phyloP scores from a whole-genome alignment of 64 coral and sea anemone genomes.

The Anthopleura sola region DNA sequence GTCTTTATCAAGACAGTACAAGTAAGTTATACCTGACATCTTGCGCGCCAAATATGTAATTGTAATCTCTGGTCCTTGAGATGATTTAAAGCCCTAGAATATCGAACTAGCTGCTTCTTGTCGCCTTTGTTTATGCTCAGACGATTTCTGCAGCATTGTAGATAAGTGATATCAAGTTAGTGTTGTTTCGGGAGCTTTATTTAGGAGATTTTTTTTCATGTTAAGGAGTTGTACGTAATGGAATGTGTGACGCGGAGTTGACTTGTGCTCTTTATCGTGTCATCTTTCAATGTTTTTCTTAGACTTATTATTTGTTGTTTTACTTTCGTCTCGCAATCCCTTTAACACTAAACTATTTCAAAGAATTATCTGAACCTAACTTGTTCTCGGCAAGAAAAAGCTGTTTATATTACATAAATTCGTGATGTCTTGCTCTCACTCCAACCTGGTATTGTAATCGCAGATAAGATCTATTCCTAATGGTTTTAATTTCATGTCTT shows the following conservation, averaged over 20 bases:
- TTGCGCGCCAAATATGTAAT: not conserved
- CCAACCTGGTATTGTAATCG: too few relatives aligned
- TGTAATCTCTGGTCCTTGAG: not conserved
- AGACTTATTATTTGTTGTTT: not conserved
- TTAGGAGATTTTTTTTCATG: not conserved
- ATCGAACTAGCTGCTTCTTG: not conserved
- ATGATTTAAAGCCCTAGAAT: not conserved
- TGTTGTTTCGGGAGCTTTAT: not conserved
- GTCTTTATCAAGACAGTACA: conserved; percentile 46
- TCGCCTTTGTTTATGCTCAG: not conserved
- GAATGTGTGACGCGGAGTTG: not conserved
- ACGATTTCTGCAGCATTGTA: not conserved
- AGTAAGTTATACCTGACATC: conserved; percentile 23
- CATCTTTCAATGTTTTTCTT: not conserved
- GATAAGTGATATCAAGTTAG: not conserved
- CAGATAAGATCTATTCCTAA: too few relatives aligned
- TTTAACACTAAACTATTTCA: too few relatives aligned
- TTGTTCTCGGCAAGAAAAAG: too few relatives aligned
- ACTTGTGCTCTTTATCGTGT: not conserved
- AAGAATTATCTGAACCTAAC: too few relatives aligned
- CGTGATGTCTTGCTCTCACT: too few relatives aligned
- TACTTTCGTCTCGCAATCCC: not conserved
- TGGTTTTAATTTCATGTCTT: too few relatives aligned
- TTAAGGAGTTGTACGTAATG: not conserved
- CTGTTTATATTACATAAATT: too few relatives aligned